Evolutionary conservation across 2,113 vertebrate genomes (phyloP).

Genomic region (Elachura formosa): DNA sequence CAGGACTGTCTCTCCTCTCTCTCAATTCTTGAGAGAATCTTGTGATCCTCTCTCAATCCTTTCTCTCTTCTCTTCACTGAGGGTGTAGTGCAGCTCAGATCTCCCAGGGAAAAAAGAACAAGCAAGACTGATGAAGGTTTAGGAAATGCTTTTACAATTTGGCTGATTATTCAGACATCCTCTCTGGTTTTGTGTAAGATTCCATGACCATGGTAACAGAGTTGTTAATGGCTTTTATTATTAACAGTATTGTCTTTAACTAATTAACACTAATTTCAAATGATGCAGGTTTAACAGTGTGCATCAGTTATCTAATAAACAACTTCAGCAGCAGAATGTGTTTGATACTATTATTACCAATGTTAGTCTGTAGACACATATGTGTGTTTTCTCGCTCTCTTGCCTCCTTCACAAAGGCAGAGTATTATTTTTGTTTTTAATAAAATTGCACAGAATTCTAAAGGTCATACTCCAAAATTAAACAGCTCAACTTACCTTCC

Average conservation of each 20-base stretch:
- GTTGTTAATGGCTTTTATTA: not conserved
- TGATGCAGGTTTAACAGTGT: not conserved
- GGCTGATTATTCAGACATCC: not conserved
- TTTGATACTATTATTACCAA: not conserved
- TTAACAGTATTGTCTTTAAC: not conserved
- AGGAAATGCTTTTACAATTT: not conserved
- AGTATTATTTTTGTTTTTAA: not conserved
- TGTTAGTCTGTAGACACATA: accelerated
- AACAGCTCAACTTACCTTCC: not conserved
- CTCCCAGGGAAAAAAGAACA: not conserved
- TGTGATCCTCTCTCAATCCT: no score
- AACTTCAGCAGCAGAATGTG: not conserved
- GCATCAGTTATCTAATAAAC: conserved; percentile 10
- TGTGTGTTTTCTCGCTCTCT: not conserved
- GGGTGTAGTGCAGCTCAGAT: not conserved
- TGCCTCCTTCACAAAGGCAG: not conserved
- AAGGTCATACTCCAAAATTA: not conserved
- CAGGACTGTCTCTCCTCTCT: not conserved
- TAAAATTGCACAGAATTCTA: not conserved
- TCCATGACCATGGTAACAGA: not conserved
- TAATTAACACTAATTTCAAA: not conserved
- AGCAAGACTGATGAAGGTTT: not conserved
- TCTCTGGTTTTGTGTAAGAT: not conserved
- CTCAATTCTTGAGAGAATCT: not conserved
- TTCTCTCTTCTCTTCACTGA: accelerated